These are phyloP conservation scores for Scomber japonicus DNA, from an alignment of 2,113 vertebrate species.

Conservation along the genomic window DNA sequence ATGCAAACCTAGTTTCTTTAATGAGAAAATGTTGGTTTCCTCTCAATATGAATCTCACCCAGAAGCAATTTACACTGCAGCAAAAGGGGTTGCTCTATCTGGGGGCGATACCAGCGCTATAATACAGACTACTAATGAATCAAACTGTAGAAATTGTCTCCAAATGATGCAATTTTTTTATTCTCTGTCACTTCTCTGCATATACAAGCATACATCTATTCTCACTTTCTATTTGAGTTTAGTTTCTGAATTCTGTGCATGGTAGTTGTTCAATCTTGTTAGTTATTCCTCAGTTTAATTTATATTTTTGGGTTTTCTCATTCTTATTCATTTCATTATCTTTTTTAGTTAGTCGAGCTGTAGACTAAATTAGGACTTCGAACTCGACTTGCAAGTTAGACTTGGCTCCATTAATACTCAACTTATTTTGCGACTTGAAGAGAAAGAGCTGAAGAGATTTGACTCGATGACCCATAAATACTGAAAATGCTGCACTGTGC, in stretches of 20 bases:
- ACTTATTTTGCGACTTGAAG: neutral
- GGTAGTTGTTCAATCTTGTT: neutral
- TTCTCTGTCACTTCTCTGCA: neutral
- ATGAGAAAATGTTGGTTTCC: conserved; percentile 12
- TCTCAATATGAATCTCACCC: conserved; percentile 12
- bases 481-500: neutral
- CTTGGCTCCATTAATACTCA: neutral
- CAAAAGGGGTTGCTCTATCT: conserved; percentile 1
- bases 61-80: conserved; percentile 23
- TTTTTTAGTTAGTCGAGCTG: neutral
- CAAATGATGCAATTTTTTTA: neutral
- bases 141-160: neutral
- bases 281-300: neutral
- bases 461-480: neutral
- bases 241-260: neutral
- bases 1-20: neutral
- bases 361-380: neutral
- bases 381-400: neutral
- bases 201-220: neutral
- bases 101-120: neutral
- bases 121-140: neutral
- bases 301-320: neutral
- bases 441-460: neutral
- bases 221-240: neutral
- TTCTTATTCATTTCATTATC: neutral